Base-by-base conservation (phyloP, 2,113 vertebrate species). In the Nyctereutes procyonoides region DNA sequence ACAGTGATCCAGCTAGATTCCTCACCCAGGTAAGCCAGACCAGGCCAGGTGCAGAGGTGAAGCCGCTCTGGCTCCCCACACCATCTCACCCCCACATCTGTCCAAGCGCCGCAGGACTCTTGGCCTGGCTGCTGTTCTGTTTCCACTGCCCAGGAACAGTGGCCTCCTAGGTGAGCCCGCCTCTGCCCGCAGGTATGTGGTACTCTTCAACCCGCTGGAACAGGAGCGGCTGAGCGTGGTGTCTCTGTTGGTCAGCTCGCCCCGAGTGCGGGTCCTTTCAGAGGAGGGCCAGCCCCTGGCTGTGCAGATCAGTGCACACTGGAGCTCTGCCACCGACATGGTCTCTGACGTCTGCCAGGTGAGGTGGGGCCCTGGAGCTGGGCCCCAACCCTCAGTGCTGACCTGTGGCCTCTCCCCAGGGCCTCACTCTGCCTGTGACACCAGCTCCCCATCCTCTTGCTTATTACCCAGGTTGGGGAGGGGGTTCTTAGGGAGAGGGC, bases 181-280 rank as follows among this genome's bases (percentile, higher is more conserved):
- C 81, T 30, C 48, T 32, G 0, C 60, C 19, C 8, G 0, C 98
- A 99, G 99, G 98, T 99, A 99, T 58, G 96, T 99, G 98, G 99
- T 99, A 94, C 98, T 99, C 30, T 99, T 99, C 98, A 99, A 99
- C 98, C 99, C 99, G 0, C 96, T 99, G 89, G 99, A 99, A 94
- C 99, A 99, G 98, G 99, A 99, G 83, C 99, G 99, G 13, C 98
- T 99, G 97, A 99, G 99, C 0, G 43, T 99, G 5, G 99, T 99
- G 92, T 99, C 99, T 0, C 98, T 99, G 90, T 98, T 99, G 96
- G 99, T 99, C 96, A 99, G 98, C 98, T 99, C 99, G 0, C 99
- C 99, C 0, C 98, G 97, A 0, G 99, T 99, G 87, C 98, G 98
- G 0, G 99, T 99, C 73, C 99, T 99, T 3, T 99, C 99, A 0